Evolutionary conservation across 2,888 invertebrate species (phyloP).

Genomic region (Lamellibrachia columna): DNA sequence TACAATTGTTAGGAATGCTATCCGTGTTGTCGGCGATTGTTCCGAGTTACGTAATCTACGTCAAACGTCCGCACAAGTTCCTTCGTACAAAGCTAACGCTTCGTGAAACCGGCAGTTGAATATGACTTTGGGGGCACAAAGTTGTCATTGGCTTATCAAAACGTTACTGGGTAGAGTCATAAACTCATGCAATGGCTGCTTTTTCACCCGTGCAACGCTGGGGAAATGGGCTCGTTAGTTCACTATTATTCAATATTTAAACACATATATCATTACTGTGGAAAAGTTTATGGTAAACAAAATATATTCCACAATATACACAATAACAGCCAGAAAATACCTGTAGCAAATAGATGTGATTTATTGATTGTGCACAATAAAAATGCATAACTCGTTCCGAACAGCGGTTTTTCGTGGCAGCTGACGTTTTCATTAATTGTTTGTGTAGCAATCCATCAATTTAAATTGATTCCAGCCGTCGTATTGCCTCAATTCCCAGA

Average conservation of each 20-base stretch:
- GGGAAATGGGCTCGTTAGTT: background rate
- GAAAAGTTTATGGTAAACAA: background rate
- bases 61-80: no score
- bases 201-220: no score
- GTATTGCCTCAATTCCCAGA: background rate
- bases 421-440: background rate
- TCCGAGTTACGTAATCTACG: no score
- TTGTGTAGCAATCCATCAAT: background rate
- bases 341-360: background rate
- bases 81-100: no score
- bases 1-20: no score
- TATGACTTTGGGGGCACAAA: no score
- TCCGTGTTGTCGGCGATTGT: no score
- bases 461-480: background rate
- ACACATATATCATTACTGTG: background rate
- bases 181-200: no score
- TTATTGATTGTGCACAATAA: background rate
- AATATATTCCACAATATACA: background rate
- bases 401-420: background rate
- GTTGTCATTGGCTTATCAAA: no score
- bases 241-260: background rate
- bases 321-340: background rate
- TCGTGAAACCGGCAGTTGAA: no score
- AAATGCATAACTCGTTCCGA: constrained; percentile 2
- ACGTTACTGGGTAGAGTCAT: no score